These are phyloP conservation scores for Macrosiphum euphorbiae DNA, from an alignment of 2,888 invertebrate species.

Conservation along the genomic window DNA sequence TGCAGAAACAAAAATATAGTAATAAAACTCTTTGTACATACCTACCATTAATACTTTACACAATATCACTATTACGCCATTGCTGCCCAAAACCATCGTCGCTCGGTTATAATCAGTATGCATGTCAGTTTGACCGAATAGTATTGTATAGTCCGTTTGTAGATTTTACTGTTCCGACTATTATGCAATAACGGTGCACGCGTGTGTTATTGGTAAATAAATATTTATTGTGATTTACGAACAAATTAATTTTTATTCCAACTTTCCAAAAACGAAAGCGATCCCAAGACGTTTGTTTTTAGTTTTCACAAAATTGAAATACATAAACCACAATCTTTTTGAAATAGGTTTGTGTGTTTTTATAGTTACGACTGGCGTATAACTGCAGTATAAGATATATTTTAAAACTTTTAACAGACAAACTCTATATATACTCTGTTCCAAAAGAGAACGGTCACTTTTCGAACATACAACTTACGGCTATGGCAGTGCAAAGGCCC, in stretches of 20 bases:
- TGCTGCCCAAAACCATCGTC: background rate
- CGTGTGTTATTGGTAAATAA: background rate
- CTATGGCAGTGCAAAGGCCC: too few species aligned
- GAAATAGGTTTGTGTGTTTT: background rate
- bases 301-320: background rate
- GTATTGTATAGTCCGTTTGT: background rate
- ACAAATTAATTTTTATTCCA: background rate
- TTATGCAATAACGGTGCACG: background rate
- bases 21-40: background rate
- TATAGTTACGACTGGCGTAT: background rate
- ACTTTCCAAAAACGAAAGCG: background rate
- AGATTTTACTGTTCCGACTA: background rate
- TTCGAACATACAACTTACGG: too few species aligned
- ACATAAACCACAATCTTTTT: background rate
- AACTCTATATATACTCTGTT: too few species aligned
- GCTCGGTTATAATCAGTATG: constrained; percentile 19
- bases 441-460: too few species aligned
- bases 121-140: background rate
- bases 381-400: background rate
- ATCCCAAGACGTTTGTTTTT: background rate
- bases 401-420: background rate
- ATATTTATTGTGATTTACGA: background rate
- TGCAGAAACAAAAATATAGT: background rate
- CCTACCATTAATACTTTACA: background rate
- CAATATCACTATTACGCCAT: background rate